Evolutionary conservation across 2,113 vertebrate genomes (phyloP).

Genomic region (Taurulus bubalis): DNA sequence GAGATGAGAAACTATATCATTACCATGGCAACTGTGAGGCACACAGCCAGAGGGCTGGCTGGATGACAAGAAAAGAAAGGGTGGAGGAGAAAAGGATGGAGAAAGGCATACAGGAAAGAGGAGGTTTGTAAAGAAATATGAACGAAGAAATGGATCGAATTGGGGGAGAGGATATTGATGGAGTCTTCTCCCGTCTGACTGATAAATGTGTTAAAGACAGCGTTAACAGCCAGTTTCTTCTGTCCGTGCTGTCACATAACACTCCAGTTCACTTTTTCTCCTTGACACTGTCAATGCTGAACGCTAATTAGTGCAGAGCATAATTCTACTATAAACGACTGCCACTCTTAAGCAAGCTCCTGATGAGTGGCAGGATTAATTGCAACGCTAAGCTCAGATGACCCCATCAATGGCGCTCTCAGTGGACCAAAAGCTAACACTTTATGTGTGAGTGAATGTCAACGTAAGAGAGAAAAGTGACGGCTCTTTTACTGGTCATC

Average conservation of each 20-base stretch:
- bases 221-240: conserved; percentile 27
- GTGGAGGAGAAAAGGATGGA: conserved; percentile 59
- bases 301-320: conserved; percentile 71
- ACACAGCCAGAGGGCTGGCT: conserved; percentile 75
- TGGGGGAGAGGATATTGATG: conserved; percentile 28
- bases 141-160: conserved; percentile 45
- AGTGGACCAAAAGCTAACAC: conserved; percentile 46
- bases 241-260: conserved; percentile 41
- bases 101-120: conserved; percentile 39
- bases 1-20: conserved; percentile 82
- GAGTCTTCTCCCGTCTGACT: conserved; percentile 17
- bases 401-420: conserved; percentile 56
- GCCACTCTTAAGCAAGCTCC: conserved; percentile 47
- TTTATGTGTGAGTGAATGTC: conserved; percentile 43
- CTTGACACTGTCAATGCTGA: conserved; percentile 63
- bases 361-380: conserved; percentile 80
- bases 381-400: conserved; percentile 61
- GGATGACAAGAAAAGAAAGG: conserved; percentile 70
- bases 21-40: conserved; percentile 83
- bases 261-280: conserved; percentile 58
- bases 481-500: conserved; percentile 47
- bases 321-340: conserved; percentile 64
- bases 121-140: conserved; percentile 54
- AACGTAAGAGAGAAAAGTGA: conserved; percentile 38
- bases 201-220: conserved; percentile 30